Base-by-base conservation (phyloP, 2,113 vertebrate species). In the Oncorhynchus clarkii region DNA sequence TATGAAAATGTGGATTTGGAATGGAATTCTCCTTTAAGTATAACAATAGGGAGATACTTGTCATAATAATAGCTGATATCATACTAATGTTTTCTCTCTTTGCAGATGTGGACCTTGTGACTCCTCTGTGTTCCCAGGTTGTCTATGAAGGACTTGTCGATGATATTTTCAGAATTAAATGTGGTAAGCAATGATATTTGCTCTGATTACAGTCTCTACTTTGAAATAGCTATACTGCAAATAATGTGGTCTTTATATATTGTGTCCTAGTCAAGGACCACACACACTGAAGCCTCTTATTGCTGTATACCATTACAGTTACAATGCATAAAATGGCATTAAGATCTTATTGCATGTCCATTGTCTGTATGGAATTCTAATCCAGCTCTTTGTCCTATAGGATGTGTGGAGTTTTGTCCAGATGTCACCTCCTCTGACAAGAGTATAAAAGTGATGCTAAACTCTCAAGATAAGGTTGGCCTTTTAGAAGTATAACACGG, bases 121-220 rank as follows among this genome's bases (percentile, higher is more conserved):
- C 97, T 0, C 95, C 96, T 0, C 93, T 99, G 70, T 99, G 97
- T 90, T 99, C 97, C 24, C 97, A 99, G 69, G 95, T 99, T 51
- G 96, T 99, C 27, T 99, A 99, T 0, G 97, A 99, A 88, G 98
- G 97, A 76, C 92, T 99, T 20, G 94, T 99, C 73, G 97, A 99
- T 0, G 97, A 99, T 76, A 96, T 96, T 18, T 99, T 99, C 84
- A 94, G 94, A 70, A 97, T 99, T 89, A 99, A 98, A 86, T 99
- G 97, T 20, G 96, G 97, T 99, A 78, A 60, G 96, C 34, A 22
- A 20, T 34, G n/a, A 18, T 45, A 48, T 18, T 20, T 20, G 11
- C 20, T 39, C 14, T 12, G 48, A 7, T 31, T 13, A 27, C 16
- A 3, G n/a, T 39, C 24, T 29, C 27, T 31, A 14, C 13, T 57